Evolutionary conservation across 2,113 vertebrate genomes (phyloP), one percentile per base, ranked within the genome.

Genomic region (Cochlearius cochlearius): DNA sequence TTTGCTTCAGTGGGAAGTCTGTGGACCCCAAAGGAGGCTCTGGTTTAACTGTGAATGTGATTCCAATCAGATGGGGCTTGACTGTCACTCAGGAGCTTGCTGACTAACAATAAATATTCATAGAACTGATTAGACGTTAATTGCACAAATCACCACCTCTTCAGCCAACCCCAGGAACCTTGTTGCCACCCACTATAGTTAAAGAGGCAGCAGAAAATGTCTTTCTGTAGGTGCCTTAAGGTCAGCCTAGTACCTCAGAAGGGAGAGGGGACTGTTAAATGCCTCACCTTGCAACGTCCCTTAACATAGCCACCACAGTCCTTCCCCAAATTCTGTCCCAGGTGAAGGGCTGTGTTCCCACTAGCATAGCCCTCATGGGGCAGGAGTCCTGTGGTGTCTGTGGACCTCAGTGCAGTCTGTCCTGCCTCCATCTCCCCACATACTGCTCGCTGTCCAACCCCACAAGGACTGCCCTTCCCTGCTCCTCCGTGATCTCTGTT

Each of bases 101-200:
- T 92, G 95, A 95, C 95, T 94, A 90, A 64, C 73, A 88, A 96
- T 97, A 97, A 96, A 97, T 97, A 97, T 97, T 97, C 97, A 97
- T 97, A 94, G 93, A 91, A 88, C 56, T 97, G 96, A 96, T 97
- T 96, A 97, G 97, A 91, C 86, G 86, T 94, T 95, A 97, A 97
- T 96, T 96, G 64, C 92, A 75, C 59, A 95, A 97, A 96, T 96
- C 86, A 96, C 86, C 78, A 88, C 80, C 90, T 95, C 95, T 96
- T 95, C 94, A 95, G 77, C 92, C 93, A 92, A 8, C 83, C 58
- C 71, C 88, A 89, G 88, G 68, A 93, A 32, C 77, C 84, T 90
- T 87, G 66, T 34, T 86, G 63, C 62, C 91, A 93, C 69, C 41
- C 75, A 49, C 20, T 55, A 59, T 2, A 30, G 63, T 76, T 82